Base-by-base conservation (phyloP, 2,797 vertebrate genomes). In the Sebastes alutus region DNA sequence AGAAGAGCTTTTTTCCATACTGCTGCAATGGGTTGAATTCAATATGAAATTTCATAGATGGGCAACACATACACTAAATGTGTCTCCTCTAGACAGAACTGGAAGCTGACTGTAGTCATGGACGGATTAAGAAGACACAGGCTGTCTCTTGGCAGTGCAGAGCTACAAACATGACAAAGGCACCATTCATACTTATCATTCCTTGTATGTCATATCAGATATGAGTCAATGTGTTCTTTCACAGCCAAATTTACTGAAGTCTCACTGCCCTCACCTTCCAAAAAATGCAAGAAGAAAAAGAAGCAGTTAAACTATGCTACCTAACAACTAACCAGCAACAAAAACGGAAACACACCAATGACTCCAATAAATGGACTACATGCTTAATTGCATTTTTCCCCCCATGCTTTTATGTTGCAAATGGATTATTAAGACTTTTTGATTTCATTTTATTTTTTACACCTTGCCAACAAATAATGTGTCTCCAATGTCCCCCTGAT, bases 171-270 rank as follows among this genome's bases (percentile, higher is more conserved):
- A 6, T 10, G n/a, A 85, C 72, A 75, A 73, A 61, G 54, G 30
- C 29, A 42, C n/a, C 62, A 49, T 65, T 71, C 23, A 69, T 5
- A 14, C 32, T n/a, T 10, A 63, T 61, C 38, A 22, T 11, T 18
- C 32, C n/a, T 18, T 12, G 8, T 49, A 38, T 20, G 6, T 22
- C 61, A 23, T 23, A 46, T 52, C 25, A 56, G 30, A 81, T 52
- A 27, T 7, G 22, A 76, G 71, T 68, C 20, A 67, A 52, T 52
- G 20, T n/a, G 49, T 62, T 69, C 30, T 80, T 81, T 35, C 16
- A 46, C 11, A 25, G 20, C 25, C 32, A 58, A 46, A 77, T 38
- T 52, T 25, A 46, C 33, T 30, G 12, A 58, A 23, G 52, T 58
- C 20, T 23, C n/a, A 23, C 6, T 7, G 22, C 9, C 38, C 7